Evolutionary conservation across 2,113 vertebrate genomes (phyloP), one percentile per base, ranked within the genome.

Genomic region (Eublepharis macularius): DNA sequence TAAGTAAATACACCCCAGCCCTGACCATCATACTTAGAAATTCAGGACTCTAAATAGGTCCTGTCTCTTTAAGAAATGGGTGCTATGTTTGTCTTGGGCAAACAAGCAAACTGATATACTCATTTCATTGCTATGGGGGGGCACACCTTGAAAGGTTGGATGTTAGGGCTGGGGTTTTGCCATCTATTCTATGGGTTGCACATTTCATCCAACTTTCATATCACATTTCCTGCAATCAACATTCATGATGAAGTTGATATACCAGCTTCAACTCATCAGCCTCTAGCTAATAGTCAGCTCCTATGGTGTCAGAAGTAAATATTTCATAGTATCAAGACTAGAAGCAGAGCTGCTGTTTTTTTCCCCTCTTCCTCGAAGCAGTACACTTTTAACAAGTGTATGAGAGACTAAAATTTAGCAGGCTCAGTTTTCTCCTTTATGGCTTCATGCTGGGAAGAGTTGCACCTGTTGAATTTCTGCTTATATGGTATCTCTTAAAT

Each of bases 161-260:
- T 47, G 4, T 4, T 87, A 87, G 26, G 82, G 66, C 72, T 88
- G 85, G 10, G 45, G 43, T 88, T 89, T 39, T 3, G 0, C 54
- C 34, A 76, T 12, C 69, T 57, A 13, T 49, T 39, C 57, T 69
- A 60, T 45, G 34, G 60, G 76, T 72, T 65, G 41, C 63, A 86
- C 36, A 47, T 47, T 92, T 81, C 34, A 76, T 49, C 86, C 73
- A 90, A 39, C 57, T 79, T 91, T 76, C 69, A n/a, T 0, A 1
- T 72, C 69, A 78, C 78, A 75, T 85, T 78, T 47, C 86, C 89
- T 80, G 34, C 84, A 77, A 24, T 84, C 24, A 29, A 1, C 70
- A n/a, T 70, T 86, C 69, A 69, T 45, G 81, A 69, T 45, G 81
- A 41, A 85, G 19, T 39, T 0, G 76, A 88, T 47, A 60, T 82